These are phyloP conservation scores for Mycogona germanica DNA, from an alignment of 2,888 invertebrate species.

Conservation along the genomic window DNA sequence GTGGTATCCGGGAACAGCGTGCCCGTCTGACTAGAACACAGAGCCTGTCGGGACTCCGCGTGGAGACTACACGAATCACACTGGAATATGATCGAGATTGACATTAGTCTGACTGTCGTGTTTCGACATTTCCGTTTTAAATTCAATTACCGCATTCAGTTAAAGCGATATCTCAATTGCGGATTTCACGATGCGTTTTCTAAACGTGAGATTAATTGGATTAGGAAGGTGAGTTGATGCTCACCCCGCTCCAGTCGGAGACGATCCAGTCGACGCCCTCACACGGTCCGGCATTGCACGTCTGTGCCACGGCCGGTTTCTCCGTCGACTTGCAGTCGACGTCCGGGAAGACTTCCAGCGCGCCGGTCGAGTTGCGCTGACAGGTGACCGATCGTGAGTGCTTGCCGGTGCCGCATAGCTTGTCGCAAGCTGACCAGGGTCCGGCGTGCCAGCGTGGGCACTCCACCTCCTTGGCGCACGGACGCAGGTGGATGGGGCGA, in stretches of 20 bases:
- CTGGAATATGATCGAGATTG: slow-evolving; percentile 36
- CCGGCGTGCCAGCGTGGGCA: slow-evolving; percentile 81
- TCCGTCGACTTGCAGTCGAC: slow-evolving; percentile 45
- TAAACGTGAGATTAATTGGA: not conserved
- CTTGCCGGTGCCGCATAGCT: slow-evolving; percentile 79
- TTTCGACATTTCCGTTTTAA: not conserved
- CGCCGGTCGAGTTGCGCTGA: slow-evolving; percentile 43
- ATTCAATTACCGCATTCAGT: not conserved
- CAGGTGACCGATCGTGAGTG: slow-evolving; percentile 70
- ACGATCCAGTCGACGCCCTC: slow-evolving; percentile 85
- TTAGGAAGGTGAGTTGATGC: slow-evolving; percentile 27
- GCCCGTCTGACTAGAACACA: slow-evolving; percentile 58
- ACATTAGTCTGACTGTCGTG: not conserved
- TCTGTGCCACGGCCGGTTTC: slow-evolving; percentile 54
- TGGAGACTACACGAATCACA: slow-evolving; percentile 64
- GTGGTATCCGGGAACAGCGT: slow-evolving; percentile 52
- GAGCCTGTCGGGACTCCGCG: slow-evolving; percentile 55
- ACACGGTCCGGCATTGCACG: slow-evolving; percentile 60
- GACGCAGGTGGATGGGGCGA: slow-evolving; percentile 52
- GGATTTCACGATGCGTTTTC: not conserved
- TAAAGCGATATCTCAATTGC: not conserved
- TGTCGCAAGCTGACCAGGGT: slow-evolving; percentile 87
- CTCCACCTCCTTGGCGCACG: slow-evolving; percentile 60
- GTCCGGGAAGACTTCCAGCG: slow-evolving; percentile 51
- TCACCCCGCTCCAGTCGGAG: slow-evolving; percentile 78